Base-by-base conservation (phyloP, 2,113 vertebrate species). In the Plectropomus leopardus region DNA sequence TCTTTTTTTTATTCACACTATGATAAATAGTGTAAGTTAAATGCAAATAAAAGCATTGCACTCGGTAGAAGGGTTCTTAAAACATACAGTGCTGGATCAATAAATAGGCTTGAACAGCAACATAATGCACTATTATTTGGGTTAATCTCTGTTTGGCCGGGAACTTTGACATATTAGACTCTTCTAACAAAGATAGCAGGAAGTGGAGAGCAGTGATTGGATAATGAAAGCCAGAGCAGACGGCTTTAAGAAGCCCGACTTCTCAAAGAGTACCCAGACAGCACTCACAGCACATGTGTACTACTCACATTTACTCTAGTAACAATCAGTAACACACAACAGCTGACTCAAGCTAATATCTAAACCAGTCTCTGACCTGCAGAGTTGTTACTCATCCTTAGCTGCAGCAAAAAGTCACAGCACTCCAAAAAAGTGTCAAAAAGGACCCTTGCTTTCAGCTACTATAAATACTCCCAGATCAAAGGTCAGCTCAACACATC, bases 221-320 rank as follows among this genome's bases (percentile, higher is more conserved):
- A 70, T 73, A 68, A 83, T 74, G 30, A 83, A 76, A 79, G 51
- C 26, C 71, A 75, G 64, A 63, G 40, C 54, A 19, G 45, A 42
- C 2, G 0, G 28, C 50, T 69, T 72, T 16, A 63, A 36, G 36
- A 65, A 83, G 66, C 63, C 58, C 34, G 50, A 72, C 23, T 59
- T 50, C 30, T 5, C n/a, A 58, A 36, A 67, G 8, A 70, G 8
- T 30, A 61, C 34, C 15, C 47, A 23, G 34, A 54, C 24, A 15
- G 36, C 19, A 44, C 17, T 60, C 28, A 48, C 6, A 42, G 17
- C 47, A 70, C 48, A 13, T 57, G 40, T 42, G 30, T 17, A 36
- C 19, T 47, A 51, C 23, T 64, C 16, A 23, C 5, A 10, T 26
- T 5, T 15, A 55, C 30, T 36, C 40, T 32, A 24, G 42, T n/a